phyloP scores from a whole-genome alignment of 2,888 invertebrate genomes.

The Harpalus rubripes region DNA sequence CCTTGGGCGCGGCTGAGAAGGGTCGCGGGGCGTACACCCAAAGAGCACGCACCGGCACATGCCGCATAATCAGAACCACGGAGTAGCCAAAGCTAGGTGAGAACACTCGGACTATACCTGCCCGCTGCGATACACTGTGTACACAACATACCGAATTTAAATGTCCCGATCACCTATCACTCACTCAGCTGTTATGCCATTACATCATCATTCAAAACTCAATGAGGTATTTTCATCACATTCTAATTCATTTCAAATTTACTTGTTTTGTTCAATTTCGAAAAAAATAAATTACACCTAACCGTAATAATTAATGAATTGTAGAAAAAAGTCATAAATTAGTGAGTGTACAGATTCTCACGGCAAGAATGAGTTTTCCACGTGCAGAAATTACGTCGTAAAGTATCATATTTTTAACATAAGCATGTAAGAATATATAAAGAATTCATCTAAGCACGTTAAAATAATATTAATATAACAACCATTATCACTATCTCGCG shows the following conservation, averaged over 20 bases:
- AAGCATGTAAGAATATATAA: neutral
- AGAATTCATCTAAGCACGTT: conserved; percentile 2
- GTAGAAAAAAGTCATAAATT: neutral
- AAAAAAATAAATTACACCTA: neutral
- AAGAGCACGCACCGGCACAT: conserved; percentile 21
- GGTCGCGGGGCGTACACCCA: conserved; percentile 5
- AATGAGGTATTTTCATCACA: neutral
- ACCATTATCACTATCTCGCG: conserved; percentile 30
- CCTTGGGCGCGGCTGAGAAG: conserved; percentile 20
- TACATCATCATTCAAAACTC: conserved; percentile 26
- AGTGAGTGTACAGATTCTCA: neutral
- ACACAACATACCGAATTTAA: conserved; percentile 44
- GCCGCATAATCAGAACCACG: conserved; percentile 4
- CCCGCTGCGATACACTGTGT: conserved; percentile 1
- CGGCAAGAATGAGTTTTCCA: neutral
- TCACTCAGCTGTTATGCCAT: conserved; percentile 43
- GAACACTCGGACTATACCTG: neutral
- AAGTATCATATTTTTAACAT: conserved; percentile 34
- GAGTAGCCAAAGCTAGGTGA: conserved; percentile 38
- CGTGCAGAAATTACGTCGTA: conserved; percentile 56
- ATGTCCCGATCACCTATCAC: conserved; percentile 25
- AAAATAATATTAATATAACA: neutral
- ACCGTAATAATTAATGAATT: conserved; percentile 2
- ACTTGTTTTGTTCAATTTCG: neutral
- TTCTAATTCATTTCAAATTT: conserved; percentile 2